Evolutionary conservation across 2,113 vertebrate genomes (phyloP).

Genomic region (Polyodon spathula): DNA sequence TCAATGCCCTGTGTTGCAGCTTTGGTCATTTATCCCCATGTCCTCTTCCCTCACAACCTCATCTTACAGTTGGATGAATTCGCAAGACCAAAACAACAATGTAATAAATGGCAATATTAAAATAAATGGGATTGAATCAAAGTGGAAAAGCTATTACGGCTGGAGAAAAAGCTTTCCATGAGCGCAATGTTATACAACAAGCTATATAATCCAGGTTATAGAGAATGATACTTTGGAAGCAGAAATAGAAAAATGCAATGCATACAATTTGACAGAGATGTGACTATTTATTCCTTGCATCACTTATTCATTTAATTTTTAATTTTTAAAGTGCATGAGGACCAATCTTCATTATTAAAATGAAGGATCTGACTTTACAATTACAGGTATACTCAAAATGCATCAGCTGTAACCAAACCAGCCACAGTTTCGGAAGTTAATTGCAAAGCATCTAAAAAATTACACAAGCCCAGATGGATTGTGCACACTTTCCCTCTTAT

Average conservation of each 20-base stretch:
- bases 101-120: conserved; percentile 14
- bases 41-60: conserved; percentile 15
- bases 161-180: conserved; percentile 8
- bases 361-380: too few species aligned
- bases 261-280: conserved; percentile 9
- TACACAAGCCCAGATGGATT: too few species aligned
- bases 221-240: conserved; percentile 13
- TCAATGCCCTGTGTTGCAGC: conserved; percentile 16
- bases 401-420: too few species aligned
- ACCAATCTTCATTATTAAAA: neutral
- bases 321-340: neutral
- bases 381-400: too few species aligned
- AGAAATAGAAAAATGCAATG: neutral
- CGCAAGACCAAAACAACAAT: conserved; percentile 18
- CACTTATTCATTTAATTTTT: neutral
- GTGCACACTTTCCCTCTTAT: too few species aligned
- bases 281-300: neutral
- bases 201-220: neutral
- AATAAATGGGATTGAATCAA: conserved; percentile 26
- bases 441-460: too few species aligned
- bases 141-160: conserved; percentile 23
- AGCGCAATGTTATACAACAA: conserved; percentile 17
- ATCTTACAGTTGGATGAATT: conserved; percentile 25
- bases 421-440: too few species aligned
- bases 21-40: conserved; percentile 22